phyloP scores from a whole-genome alignment of 2,888 invertebrate species.

The Octonoba sinensis region DNA sequence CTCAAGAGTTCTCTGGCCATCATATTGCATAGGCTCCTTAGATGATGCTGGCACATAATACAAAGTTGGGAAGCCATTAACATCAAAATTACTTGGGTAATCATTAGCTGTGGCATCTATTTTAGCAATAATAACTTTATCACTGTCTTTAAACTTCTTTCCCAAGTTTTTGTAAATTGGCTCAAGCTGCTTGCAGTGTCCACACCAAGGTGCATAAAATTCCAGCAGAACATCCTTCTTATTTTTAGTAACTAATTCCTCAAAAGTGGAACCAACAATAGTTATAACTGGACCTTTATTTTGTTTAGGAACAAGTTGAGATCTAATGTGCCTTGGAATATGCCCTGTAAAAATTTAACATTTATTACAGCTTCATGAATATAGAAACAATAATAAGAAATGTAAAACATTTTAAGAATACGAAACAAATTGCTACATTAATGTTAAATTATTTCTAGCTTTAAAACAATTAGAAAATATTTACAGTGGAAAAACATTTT shows the following conservation, averaged over 20 bases:
- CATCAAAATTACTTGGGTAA: constrained; percentile 68
- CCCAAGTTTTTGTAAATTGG: constrained; percentile 72
- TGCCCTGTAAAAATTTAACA: constrained; percentile 40
- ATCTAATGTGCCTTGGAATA: constrained; percentile 49
- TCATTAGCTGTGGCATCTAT: constrained; percentile 71
- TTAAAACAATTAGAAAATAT: not conserved
- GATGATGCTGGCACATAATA: constrained; percentile 71
- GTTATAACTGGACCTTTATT: constrained; percentile 72
- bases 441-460: not conserved
- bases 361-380: no score
- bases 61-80: constrained; percentile 70
- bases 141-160: constrained; percentile 68
- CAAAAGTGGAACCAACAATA: constrained; percentile 75
- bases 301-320: constrained; percentile 54
- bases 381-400: no score
- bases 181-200: constrained; percentile 75
- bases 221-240: constrained; percentile 75
- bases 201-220: constrained; percentile 77
- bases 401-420: no score
- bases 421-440: not conserved
- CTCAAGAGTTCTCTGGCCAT: constrained; percentile 68
- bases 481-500: not conserved
- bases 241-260: constrained; percentile 73
- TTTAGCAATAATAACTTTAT: constrained; percentile 69
- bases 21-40: constrained; percentile 71